A percentile compares a stretch with the other conserved stretches of the same genome.
Conservation (phyloP, 2,113 vertebrate species). For the Aphelocoma coerulescens region DNA sequence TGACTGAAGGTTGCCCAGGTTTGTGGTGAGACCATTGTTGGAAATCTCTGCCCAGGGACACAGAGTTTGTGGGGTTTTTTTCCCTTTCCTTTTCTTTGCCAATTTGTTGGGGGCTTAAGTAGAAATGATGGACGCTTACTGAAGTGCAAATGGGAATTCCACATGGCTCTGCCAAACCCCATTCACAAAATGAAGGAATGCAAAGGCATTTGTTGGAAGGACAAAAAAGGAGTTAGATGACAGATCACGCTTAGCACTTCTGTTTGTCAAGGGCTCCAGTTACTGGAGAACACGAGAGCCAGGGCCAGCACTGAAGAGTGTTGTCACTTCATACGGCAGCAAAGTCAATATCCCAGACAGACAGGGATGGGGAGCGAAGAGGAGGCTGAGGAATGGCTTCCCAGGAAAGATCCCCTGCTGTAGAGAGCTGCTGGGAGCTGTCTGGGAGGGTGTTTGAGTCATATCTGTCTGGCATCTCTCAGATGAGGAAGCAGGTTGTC, state of each 20-base stretch:
- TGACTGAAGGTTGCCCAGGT: not conserved
- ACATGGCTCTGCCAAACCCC: not conserved
- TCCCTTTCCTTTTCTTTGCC: not conserved
- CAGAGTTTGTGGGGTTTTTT: fast-evolving
- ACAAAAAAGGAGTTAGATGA: constrained; percentile 39
- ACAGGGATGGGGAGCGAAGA: not conserved
- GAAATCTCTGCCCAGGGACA: not conserved
- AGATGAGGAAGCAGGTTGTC: not conserved
- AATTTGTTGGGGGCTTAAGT: not conserved
- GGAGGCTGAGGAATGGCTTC: not conserved
- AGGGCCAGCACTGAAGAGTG: not conserved
- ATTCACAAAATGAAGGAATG: constrained; percentile 24
- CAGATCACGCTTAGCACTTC: constrained; percentile 18
- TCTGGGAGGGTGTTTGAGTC: not conserved
- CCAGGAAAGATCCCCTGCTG: not conserved
- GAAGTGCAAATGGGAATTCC: constrained; percentile 22
- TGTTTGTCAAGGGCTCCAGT: not conserved
- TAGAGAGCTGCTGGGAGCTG: not conserved
- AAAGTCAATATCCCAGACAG: not conserved
- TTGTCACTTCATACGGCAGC: not conserved
- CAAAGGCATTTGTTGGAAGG: constrained; percentile 19
- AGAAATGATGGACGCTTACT: not conserved
- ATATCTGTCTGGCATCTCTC: not conserved
- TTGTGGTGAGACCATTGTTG: not conserved
- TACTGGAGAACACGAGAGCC: not conserved